phyloP scores from a whole-genome alignment of 2,797 vertebrate genomes.

The Sardinella longiceps region DNA sequence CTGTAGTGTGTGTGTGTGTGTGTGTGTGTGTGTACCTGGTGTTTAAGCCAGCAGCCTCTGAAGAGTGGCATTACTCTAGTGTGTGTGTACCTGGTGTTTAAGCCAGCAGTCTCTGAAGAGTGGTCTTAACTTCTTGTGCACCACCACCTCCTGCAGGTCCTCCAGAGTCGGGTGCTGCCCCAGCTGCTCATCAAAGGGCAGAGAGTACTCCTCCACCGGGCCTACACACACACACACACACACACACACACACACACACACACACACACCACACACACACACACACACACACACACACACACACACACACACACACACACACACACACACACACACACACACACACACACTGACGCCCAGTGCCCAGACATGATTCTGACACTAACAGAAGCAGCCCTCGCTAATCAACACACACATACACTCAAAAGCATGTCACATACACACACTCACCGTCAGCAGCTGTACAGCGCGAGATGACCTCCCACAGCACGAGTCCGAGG shows the following conservation, averaged over 20 bases:
- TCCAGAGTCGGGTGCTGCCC: constrained; percentile 96
- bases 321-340: too few species aligned
- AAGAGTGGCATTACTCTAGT: too few species aligned
- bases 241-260: too few species aligned
- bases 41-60: too few species aligned
- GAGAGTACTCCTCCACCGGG: constrained; percentile 89
- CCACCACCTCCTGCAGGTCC: constrained; percentile 96
- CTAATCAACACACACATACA: neutral
- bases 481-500: constrained; percentile 97
- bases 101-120: constrained; percentile 94
- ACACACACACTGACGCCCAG: too few species aligned
- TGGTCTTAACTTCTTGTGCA: constrained; percentile 98
- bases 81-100: constrained; percentile 84
- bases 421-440: too few species aligned
- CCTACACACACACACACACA: constrained; percentile 66
- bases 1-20: too few species aligned
- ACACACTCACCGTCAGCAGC: constrained; percentile 88
- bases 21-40: too few species aligned
- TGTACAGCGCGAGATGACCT: constrained; percentile 90
- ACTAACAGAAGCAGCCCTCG: too few species aligned
- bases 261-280: too few species aligned
- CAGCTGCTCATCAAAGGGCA: constrained; percentile 98
- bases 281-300: constrained; percentile 3
- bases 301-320: neutral
- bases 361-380: too few species aligned